A percentile compares a stretch with the other conserved stretches of the same genome.
Conservation (phyloP, 1,140 invertebrate species). For the Nephotettix cincticeps region DNA sequence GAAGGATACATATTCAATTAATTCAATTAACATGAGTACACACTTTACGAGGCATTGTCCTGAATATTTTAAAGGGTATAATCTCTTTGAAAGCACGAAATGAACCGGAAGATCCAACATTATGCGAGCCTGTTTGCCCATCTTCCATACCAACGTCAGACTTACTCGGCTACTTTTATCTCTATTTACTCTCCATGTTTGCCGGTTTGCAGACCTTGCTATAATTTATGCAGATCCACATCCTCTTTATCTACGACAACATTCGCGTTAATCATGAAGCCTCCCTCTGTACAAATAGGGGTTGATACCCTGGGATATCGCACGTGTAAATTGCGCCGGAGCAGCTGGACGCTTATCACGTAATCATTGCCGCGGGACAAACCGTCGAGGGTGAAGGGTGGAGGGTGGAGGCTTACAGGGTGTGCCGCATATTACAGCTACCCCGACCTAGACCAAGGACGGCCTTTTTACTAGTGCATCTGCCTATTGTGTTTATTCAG, state of each 20-base stretch:
- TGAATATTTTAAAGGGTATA: no score
- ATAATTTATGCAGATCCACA: slow-evolving; percentile 22
- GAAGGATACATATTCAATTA: no score
- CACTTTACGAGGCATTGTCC: no score
- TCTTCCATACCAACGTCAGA: no score
- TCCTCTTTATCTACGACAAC: slow-evolving; percentile 14
- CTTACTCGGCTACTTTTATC: slow-evolving; percentile 18
- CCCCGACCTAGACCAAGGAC: no score
- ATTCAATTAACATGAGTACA: no score
- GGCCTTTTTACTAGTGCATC: neutral
- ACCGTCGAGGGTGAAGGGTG: neutral
- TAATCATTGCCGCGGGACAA: slow-evolving; percentile 20
- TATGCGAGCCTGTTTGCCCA: no score
- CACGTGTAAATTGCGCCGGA: slow-evolving; percentile 12
- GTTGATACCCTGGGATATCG: neutral
- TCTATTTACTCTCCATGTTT: slow-evolving; percentile 4
- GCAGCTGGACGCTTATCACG: slow-evolving; percentile 15
- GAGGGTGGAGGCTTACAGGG: neutral
- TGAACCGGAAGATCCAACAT: no score
- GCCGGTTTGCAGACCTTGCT: slow-evolving; percentile 5
- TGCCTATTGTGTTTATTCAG: slow-evolving; percentile 19
- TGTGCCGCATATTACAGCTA: neutral
- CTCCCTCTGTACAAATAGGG: slow-evolving; percentile 5
- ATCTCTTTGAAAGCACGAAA: no score
- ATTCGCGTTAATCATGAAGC: slow-evolving; percentile 5